Conservation (phyloP, 2,113 vertebrate genomes). For the Diadophis punctatus region DNA sequence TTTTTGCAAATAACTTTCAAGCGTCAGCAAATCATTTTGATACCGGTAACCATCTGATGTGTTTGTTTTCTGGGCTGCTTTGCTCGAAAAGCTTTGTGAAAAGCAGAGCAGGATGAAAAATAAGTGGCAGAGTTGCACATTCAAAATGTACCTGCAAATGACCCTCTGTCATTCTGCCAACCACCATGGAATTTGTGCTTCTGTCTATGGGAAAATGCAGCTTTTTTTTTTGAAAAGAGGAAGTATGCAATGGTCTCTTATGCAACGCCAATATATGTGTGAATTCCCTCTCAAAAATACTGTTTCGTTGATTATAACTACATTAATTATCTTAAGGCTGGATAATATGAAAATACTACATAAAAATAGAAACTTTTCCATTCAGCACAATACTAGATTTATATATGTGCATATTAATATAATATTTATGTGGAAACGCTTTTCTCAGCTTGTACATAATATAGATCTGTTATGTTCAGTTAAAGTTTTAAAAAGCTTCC, state of each 20-base stretch:
- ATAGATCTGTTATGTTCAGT: background rate
- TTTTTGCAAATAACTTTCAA: background rate
- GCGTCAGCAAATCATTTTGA: background rate
- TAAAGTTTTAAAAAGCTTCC: background rate
- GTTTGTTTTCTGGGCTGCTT: background rate
- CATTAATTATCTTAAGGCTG: background rate
- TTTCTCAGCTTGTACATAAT: background rate
- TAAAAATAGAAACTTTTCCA: background rate
- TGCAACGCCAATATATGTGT: background rate
- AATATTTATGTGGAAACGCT: background rate
- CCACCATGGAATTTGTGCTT: background rate
- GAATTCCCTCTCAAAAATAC: background rate
- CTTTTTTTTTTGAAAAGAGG: background rate
- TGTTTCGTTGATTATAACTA: background rate
- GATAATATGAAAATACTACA: background rate
- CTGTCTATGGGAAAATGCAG: background rate
- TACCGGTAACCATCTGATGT: background rate
- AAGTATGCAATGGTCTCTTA: background rate
- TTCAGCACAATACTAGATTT: background rate
- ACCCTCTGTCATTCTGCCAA: background rate
- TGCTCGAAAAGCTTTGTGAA: background rate
- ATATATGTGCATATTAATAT: background rate
- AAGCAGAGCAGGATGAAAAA: background rate
- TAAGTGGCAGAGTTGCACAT: background rate
- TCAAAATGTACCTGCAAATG: background rate